phyloP scores from a whole-genome alignment of 64 coral and sea anemone species.

The Acropora yongei region DNA sequence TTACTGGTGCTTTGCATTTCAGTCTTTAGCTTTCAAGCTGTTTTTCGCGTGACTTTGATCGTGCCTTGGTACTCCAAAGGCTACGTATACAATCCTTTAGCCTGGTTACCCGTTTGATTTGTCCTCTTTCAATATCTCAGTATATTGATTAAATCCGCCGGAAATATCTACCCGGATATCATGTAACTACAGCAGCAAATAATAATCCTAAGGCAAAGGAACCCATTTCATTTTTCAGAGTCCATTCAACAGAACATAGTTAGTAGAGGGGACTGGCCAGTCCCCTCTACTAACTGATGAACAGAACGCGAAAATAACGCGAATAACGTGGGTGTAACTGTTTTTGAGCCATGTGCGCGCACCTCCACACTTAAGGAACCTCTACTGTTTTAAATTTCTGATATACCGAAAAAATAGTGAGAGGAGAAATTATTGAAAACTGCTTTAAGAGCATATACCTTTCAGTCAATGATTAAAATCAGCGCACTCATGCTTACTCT shows the following conservation, averaged over 20 bases:
- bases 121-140: not conserved
- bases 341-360: not conserved
- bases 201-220: not conserved
- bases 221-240: not conserved
- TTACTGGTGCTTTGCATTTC: not conserved
- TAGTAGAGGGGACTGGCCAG: no score
- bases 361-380: not conserved
- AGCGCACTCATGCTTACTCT: not conserved
- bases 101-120: not conserved
- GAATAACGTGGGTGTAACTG: not conserved
- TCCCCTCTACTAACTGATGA: no score
- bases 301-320: not conserved
- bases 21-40: not conserved
- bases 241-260: not conserved
- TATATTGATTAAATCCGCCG: not conserved
- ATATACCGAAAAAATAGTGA: not conserved
- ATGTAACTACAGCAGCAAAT: not conserved
- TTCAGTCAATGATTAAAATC: not conserved
- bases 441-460: no score
- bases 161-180: constrained; percentile 2
- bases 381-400: not conserved
- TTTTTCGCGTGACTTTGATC: not conserved
- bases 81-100: no score
- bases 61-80: not conserved
- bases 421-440: no score